Evolutionary conservation across 1,140 invertebrate genomes (phyloP).

Genomic region (Campodea augens): DNA sequence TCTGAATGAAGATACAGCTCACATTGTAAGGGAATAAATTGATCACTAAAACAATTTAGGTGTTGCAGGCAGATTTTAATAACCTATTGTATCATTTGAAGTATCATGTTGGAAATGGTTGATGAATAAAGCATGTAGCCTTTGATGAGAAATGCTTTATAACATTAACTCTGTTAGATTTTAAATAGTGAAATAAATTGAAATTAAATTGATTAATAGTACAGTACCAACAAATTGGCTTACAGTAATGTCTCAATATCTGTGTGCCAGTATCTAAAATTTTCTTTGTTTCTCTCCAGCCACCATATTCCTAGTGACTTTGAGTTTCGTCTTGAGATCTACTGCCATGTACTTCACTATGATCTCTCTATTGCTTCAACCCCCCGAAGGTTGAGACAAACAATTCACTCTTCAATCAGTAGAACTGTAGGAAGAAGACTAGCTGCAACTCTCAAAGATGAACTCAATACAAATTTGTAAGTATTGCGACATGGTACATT

Average conservation of each 20-base stretch:
- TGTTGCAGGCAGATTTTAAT: slow-evolving; percentile 1
- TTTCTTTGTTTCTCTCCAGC: slow-evolving; percentile 25
- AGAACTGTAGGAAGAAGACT: slow-evolving; percentile 44
- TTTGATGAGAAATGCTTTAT: too few species aligned
- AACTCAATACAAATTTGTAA: slow-evolving; percentile 29
- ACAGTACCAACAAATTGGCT: too few species aligned
- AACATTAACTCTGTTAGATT: too few species aligned
- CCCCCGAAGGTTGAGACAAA: slow-evolving; percentile 41
- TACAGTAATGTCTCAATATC: too few species aligned
- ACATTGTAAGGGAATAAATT: background rate
- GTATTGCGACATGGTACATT: too few species aligned
- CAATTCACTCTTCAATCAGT: slow-evolving; percentile 46
- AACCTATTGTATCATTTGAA: too few species aligned
- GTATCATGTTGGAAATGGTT: too few species aligned
- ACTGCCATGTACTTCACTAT: slow-evolving; percentile 43
- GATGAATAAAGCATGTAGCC: too few species aligned
- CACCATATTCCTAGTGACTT: slow-evolving; percentile 41
- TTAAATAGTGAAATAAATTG: too few species aligned
- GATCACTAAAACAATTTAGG: background rate
- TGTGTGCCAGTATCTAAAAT: slow-evolving; percentile 8
- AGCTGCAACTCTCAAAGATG: slow-evolving; percentile 31
- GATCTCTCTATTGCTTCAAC: slow-evolving; percentile 47
- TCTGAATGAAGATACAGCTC: background rate
- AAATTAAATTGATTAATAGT: too few species aligned
- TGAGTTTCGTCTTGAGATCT: slow-evolving; percentile 42